These are phyloP conservation scores for Pentamera pediparva DNA, from an alignment of 53 echinoderm and acorn worm genomes.

Conservation along the genomic window DNA sequence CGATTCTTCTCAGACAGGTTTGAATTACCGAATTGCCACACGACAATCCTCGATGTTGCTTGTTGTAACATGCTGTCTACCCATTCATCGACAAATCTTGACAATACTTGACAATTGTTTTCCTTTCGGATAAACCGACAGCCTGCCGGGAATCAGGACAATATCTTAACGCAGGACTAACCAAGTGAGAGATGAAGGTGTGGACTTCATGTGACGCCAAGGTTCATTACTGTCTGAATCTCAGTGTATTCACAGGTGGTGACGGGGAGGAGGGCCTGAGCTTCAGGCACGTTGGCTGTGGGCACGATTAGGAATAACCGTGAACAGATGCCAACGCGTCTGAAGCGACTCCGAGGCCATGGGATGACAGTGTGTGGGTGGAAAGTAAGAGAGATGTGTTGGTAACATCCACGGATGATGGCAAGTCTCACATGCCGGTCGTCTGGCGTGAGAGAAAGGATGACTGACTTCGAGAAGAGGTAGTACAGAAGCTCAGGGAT, in stretches of 20 bases:
- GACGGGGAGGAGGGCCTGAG: constrained; percentile 11
- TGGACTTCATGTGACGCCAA: no score
- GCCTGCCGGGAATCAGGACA: no score
- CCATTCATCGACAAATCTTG: no score
- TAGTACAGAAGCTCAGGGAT: neutral
- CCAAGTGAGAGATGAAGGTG: neutral
- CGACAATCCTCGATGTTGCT: no score
- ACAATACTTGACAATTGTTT: no score
- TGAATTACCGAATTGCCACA: no score
- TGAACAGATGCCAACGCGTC: neutral
- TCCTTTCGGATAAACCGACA: no score
- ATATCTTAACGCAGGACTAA: no score
- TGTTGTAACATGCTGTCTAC: no score
- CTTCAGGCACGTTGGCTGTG: constrained; percentile 28
- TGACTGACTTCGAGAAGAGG: neutral
- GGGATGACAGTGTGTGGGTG: constrained; percentile 20
- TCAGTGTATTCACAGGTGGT: constrained; percentile 20
- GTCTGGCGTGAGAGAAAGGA: neutral
- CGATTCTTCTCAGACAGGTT: no score
- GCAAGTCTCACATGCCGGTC: neutral
- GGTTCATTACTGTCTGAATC: constrained; percentile 3
- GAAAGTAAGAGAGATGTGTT: constrained; percentile 35
- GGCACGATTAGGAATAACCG: constrained; percentile 22
- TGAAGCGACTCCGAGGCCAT: neutral
- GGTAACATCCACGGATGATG: constrained; percentile 12